Evolutionary conservation across 2,797 vertebrate species (phyloP).

Genomic region (Myotis myotis): DNA sequence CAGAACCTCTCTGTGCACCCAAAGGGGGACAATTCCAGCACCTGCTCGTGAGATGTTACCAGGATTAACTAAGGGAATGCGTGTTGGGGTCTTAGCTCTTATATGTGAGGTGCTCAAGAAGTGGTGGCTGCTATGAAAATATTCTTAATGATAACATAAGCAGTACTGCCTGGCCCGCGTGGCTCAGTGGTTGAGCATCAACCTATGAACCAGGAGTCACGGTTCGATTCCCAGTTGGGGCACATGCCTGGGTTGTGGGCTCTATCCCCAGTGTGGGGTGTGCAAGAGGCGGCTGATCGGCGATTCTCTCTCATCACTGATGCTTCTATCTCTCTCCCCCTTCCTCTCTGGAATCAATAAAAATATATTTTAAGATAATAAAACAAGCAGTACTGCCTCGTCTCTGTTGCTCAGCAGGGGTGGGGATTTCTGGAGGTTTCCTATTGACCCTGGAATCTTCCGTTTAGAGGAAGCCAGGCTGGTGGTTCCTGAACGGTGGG

Average conservation of each 20-base stretch:
- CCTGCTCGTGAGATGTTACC: background rate
- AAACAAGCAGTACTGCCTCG: background rate
- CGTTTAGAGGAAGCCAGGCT: background rate
- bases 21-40: background rate
- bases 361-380: background rate
- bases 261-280: background rate
- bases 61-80: fast-evolving
- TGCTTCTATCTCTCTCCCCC: background rate
- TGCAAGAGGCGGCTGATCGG: background rate
- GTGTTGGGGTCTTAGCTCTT: background rate
- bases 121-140: background rate
- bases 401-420: background rate
- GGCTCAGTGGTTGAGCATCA: background rate
- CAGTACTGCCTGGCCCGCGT: fast-evolving
- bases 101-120: fast-evolving
- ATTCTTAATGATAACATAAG: background rate
- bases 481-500: background rate
- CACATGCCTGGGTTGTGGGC: background rate
- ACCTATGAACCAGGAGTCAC: background rate
- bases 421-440: background rate
- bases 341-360: background rate
- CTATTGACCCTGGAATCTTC: background rate
- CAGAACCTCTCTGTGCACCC: fast-evolving
- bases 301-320: background rate
- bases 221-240: background rate